Base-by-base conservation (phyloP, 2,888 invertebrate genomes). In the Trachelus troglodyta region DNA sequence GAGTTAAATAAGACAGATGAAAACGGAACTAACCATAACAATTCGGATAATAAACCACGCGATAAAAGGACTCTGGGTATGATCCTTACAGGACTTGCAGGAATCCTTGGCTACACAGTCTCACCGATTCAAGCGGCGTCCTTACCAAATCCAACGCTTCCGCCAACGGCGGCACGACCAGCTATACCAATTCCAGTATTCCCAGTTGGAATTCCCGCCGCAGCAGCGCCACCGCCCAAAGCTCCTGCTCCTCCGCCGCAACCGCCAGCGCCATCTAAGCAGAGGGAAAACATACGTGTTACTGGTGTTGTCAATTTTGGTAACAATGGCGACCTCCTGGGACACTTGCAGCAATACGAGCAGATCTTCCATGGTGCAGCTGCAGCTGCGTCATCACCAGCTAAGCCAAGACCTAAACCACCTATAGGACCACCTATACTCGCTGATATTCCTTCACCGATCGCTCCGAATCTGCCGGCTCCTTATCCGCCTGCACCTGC, bases 221-320 rank as follows among this genome's bases (percentile, higher is more conserved):
- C 75, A 31, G 81, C 76, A 0, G 30, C 75, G n/a, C 77, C 79
- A 33, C 33, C 76, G 15, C 74, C 75, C 15, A 77, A 81, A 34
- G 40, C 77, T n/a, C 12, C 77, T 69, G 4, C 31, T 31, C 34
- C 74, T 74, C 31, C 56, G 11, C 31, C 77, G n/a, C 74, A 77
- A 35, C 33, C 73, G 15, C 68, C 84, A 3, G 73, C 81, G 12
- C 35, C 77, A 4, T 84, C 87, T 0, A 82, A 84, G n/a, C 89
- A 84, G n/a, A 80, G 87, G 11, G 90, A 91, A 77, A 91, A 90
- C 0, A 79, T 91, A 4, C 84, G 87, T 68, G 85, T 91, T 68
- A 91, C 91, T 0, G 91, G 91, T 0, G 87, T 91, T 11, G 80
- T 91, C 0, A 91, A 91, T 77, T 90, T 91, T 31, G 91, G 91